Evolutionary conservation across 2,797 vertebrate species (phyloP).

Genomic region (Sylvia borin): DNA sequence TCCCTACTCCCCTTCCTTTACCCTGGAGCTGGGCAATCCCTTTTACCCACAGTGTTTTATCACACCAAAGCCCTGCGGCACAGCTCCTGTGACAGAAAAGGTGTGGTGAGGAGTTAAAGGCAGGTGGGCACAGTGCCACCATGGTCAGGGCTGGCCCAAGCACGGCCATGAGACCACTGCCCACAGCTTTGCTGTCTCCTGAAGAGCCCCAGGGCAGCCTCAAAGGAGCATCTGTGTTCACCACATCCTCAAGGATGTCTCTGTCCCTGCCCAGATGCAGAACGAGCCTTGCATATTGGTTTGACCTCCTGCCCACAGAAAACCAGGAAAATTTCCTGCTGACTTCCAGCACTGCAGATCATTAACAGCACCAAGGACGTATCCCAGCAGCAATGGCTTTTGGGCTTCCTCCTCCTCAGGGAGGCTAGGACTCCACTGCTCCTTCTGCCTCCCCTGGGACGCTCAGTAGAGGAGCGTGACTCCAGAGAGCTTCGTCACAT

Average conservation of each 20-base stretch:
- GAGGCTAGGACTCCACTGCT: background rate
- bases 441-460: background rate
- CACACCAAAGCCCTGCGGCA: background rate
- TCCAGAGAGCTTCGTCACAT: background rate
- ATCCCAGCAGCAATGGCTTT: background rate
- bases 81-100: background rate
- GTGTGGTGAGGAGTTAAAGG: no score
- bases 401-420: background rate
- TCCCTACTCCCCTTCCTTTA: background rate
- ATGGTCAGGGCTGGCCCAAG: background rate
- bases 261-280: background rate
- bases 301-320: background rate
- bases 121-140: fast-evolving
- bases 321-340: background rate
- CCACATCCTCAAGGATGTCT: background rate
- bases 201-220: background rate
- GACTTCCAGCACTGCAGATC: background rate
- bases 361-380: background rate
- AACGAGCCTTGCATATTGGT: background rate
- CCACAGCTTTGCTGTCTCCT: background rate
- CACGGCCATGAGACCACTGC: background rate
- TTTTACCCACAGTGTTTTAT: background rate
- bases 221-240: background rate
- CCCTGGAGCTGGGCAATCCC: background rate
- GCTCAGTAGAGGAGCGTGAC: background rate